phyloP scores from a whole-genome alignment of 2,888 invertebrate species.

The Girardia tigrina region DNA sequence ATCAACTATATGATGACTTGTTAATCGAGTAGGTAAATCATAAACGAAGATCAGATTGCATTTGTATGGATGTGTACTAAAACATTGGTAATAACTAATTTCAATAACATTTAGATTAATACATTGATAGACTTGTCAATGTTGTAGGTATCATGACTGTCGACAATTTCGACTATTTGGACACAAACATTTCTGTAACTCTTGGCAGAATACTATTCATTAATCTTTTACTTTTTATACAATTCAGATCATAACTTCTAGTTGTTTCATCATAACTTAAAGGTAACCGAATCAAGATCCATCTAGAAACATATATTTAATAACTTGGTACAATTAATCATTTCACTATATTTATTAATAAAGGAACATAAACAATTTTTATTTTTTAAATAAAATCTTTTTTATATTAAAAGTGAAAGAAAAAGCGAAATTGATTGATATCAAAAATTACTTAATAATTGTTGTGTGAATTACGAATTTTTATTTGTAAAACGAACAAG shows the following conservation, averaged over 20 bases:
- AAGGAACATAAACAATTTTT: no score
- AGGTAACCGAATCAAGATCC: not conserved
- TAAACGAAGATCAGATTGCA: not conserved
- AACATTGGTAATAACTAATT: not conserved
- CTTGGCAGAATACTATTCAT: not conserved
- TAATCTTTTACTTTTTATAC: not conserved
- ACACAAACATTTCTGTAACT: not conserved
- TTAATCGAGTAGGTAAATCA: not conserved
- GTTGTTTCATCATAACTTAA: not conserved
- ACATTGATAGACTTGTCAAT: not conserved
- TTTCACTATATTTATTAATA: no score
- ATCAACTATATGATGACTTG: slow-evolving; percentile 6
- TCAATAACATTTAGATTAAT: not conserved
- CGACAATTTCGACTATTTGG: not conserved
- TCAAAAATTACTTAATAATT: no score
- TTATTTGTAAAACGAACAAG: no score
- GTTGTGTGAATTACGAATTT: no score
- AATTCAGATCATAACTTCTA: not conserved
- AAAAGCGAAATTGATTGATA: no score
- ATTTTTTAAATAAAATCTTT: no score
- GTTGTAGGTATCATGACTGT: not conserved
- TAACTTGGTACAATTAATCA: no score
- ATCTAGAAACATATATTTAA: not conserved
- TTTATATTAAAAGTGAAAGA: no score
- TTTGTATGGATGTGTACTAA: not conserved